Conservation (phyloP, 2,797 vertebrate genomes). For the Nannoperca obscura region DNA sequence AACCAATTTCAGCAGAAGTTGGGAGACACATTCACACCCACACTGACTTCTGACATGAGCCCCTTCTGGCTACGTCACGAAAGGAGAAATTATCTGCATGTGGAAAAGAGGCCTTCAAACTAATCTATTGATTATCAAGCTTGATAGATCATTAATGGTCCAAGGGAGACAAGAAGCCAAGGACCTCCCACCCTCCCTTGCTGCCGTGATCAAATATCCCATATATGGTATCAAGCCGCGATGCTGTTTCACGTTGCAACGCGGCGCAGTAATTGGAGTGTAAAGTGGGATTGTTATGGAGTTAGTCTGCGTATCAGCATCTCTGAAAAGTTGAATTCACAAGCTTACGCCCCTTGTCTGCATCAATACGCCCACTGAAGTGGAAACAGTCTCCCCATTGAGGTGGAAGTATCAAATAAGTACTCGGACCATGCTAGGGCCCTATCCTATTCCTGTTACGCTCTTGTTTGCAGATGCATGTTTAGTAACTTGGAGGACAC, state of each 20-base stretch:
- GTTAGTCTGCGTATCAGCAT: conserved; percentile 44
- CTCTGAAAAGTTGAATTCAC: conserved; percentile 66
- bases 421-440: conserved; percentile 42
- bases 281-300: conserved; percentile 68
- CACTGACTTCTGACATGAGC: conserved; percentile 46
- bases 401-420: conserved; percentile 76
- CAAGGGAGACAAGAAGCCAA: conserved; percentile 50
- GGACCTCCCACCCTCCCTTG: not conserved
- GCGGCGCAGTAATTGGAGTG: conserved; percentile 65
- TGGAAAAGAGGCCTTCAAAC: conserved; percentile 53
- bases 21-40: conserved; percentile 8
- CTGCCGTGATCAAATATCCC: conserved; percentile 71
- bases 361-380: conserved; percentile 56
- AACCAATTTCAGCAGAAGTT: conserved; percentile 33
- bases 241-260: conserved; percentile 73
- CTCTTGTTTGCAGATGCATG: conserved; percentile 81
- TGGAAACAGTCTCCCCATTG: conserved; percentile 69
- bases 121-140: conserved; percentile 61
- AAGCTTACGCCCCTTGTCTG: conserved; percentile 53
- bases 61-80: conserved; percentile 30
- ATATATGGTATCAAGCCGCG: conserved; percentile 66
- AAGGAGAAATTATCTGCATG: conserved; percentile 53
- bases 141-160: conserved; percentile 64
- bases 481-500: conserved; percentile 79
- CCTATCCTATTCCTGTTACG: conserved; percentile 74